Evolutionary conservation across 1,140 invertebrate species (phyloP).

Genomic region (Pseudomyrmex pallidus): DNA sequence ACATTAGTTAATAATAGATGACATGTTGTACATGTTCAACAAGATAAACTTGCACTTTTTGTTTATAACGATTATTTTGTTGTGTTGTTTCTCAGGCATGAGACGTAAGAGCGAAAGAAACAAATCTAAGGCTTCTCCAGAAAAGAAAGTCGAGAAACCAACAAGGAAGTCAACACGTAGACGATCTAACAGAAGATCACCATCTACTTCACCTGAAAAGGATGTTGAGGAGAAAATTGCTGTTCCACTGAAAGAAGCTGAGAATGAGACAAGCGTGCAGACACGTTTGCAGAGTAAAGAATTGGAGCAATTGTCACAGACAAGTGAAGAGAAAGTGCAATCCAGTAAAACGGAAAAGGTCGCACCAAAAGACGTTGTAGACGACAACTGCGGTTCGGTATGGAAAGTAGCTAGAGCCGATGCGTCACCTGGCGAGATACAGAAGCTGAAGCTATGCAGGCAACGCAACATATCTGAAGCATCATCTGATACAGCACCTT

Average conservation of each 20-base stretch:
- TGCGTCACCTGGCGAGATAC: conserved; percentile 85
- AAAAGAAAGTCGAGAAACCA: conserved; percentile 82
- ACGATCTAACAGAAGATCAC: conserved; percentile 77
- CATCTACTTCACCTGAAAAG: conserved; percentile 80
- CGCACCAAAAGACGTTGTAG: conserved; percentile 70
- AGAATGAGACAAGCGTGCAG: conserved; percentile 60
- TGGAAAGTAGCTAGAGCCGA: conserved; percentile 86
- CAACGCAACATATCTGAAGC: conserved; percentile 83
- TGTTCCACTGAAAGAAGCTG: conserved; percentile 61
- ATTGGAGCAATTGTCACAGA: conserved; percentile 48
- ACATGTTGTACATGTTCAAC: neutral
- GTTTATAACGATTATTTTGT: neutral
- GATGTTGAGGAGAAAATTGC: conserved; percentile 69
- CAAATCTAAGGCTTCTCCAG: conserved; percentile 83
- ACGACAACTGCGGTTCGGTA: conserved; percentile 77
- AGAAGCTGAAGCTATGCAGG: conserved; percentile 85
- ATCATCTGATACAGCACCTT: conserved; percentile 79
- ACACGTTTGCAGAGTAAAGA: conserved; percentile 52
- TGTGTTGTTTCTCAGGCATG: conserved; percentile 76
- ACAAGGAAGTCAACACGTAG: conserved; percentile 82
- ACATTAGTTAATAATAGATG: neutral
- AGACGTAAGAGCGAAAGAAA: conserved; percentile 84
- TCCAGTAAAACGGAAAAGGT: conserved; percentile 70
- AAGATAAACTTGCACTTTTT: neutral
- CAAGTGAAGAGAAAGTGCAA: conserved; percentile 60